Conservation (phyloP, 2,113 vertebrate genomes). For the Hystrix cristata region DNA sequence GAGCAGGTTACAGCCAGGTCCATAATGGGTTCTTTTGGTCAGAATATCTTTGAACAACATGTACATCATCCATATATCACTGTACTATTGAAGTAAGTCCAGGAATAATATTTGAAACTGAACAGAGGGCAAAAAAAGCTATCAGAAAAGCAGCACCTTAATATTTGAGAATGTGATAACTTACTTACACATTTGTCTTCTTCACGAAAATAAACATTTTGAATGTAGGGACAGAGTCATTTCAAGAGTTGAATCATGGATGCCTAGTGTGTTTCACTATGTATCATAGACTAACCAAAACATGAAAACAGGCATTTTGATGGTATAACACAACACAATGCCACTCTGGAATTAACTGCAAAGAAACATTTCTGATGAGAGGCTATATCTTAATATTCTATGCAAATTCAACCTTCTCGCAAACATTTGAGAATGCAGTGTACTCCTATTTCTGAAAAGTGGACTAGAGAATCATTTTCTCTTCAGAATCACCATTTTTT, state of each 20-base stretch:
- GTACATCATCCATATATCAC: not conserved
- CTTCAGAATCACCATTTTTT: not conserved
- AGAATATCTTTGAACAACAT: not conserved
- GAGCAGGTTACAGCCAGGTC: not conserved
- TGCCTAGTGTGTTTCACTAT: not conserved
- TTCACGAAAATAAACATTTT: not conserved
- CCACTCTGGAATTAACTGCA: not conserved
- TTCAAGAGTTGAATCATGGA: not conserved
- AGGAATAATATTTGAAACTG: not conserved
- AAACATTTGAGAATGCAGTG: not conserved
- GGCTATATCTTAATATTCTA: not conserved
- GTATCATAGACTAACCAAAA: not conserved
- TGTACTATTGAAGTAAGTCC: not conserved
- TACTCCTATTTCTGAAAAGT: not conserved
- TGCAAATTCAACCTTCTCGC: not conserved
- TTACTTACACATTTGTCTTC: not conserved
- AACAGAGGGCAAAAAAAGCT: not conserved
- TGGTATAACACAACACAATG: not conserved
- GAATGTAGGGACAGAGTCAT: not conserved
- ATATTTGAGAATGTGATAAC: not conserved
- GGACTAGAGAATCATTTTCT: not conserved
- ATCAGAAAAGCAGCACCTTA: not conserved
- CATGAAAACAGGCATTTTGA: not conserved
- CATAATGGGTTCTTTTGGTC: not conserved
- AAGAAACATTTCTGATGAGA: not conserved